phyloP scores from a whole-genome alignment of 2,888 invertebrate genomes.

The Notodromas monacha region DNA sequence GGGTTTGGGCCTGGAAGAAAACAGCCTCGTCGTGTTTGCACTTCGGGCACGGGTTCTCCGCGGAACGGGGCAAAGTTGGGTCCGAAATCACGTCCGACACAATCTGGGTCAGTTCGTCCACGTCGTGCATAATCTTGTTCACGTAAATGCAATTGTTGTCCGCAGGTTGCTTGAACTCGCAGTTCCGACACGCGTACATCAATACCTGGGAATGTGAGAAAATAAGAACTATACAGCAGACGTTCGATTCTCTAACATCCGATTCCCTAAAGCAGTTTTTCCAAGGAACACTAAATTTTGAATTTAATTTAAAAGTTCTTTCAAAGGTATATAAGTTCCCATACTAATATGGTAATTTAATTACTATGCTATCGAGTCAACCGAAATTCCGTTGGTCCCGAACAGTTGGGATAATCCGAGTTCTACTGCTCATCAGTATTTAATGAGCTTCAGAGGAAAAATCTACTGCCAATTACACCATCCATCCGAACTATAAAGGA shows the following conservation, averaged over 20 bases:
- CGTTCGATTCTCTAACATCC: too few species aligned
- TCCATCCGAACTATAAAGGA: too few species aligned
- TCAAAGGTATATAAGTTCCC: background rate
- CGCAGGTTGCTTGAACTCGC: constrained; percentile 81
- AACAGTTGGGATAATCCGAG: too few species aligned
- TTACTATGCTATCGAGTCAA: too few species aligned
- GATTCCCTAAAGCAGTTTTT: too few species aligned
- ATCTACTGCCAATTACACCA: too few species aligned
- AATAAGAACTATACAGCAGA: background rate
- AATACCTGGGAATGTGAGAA: constrained; percentile 7
- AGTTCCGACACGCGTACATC: constrained; percentile 44
- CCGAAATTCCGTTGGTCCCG: too few species aligned
- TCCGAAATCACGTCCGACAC: constrained; percentile 93
- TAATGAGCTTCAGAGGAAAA: too few species aligned
- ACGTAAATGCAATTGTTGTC: constrained; percentile 97
- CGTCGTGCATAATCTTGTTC: constrained; percentile 99
- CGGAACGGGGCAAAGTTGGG: constrained; percentile 84
- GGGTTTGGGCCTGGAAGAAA: constrained; percentile 90
- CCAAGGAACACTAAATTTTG: too few species aligned
- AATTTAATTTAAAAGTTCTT: too few species aligned
- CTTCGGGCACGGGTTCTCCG: constrained; percentile 89
- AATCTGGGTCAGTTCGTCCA: constrained; percentile 91
- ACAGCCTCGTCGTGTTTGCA: constrained; percentile 83
- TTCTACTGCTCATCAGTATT: too few species aligned
- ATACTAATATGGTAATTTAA: too few species aligned